These are phyloP conservation scores for Aleiodes sp. DNA, from an alignment of 1,140 invertebrate genomes.

Conservation along the genomic window DNA sequence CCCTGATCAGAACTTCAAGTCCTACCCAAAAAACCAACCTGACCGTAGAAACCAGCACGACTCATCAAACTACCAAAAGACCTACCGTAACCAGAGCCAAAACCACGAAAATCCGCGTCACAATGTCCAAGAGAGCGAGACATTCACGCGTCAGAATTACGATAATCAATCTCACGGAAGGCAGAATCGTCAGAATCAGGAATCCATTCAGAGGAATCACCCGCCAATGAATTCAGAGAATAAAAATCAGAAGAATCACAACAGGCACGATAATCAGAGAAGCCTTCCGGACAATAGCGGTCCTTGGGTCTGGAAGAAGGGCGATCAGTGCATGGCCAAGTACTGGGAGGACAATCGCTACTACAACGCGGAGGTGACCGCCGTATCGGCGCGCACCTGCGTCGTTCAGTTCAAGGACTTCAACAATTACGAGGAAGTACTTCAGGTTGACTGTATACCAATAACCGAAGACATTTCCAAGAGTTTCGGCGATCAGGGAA, in stretches of 20 bases:
- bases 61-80: not conserved
- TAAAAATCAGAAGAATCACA: conserved; percentile 40
- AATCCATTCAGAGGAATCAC: not conserved
- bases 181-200: conserved; percentile 5
- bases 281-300: too few relatives aligned
- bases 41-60: not conserved
- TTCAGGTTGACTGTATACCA: conserved; percentile 80
- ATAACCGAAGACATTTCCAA: conserved; percentile 61
- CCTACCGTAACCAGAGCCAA: not conserved
- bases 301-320: conserved; percentile 75
- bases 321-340: conserved; percentile 85
- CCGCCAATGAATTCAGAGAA: not conserved
- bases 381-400: conserved; percentile 79
- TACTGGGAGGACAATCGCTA: conserved; percentile 94
- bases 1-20: conserved; percentile 25
- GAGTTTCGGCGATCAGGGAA: conserved; percentile 19
- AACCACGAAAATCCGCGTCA: not conserved
- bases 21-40: not conserved
- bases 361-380: conserved; percentile 85
- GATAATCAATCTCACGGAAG: not conserved
- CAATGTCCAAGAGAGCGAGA: not conserved
- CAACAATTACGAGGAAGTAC: conserved; percentile 88
- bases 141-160: not conserved
- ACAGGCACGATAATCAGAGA: conserved; percentile 38
- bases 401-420: conserved; percentile 88